phyloP scores from a whole-genome alignment of 2,888 invertebrate genomes.

The Pollenia griseotomentosa region DNA sequence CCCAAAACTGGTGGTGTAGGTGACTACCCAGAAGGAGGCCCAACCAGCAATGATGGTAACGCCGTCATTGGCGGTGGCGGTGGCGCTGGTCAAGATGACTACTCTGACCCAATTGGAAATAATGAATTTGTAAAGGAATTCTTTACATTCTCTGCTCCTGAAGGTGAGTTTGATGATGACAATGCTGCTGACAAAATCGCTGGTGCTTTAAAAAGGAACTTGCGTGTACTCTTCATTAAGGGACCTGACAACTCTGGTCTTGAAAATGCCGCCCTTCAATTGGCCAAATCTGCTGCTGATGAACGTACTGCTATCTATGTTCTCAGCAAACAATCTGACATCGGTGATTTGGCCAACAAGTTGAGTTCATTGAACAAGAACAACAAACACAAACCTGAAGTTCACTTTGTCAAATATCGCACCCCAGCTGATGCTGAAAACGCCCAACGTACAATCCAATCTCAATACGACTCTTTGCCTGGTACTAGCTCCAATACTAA shows the following conservation, averaged over 20 bases:
- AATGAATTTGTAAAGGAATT: slow-evolving; percentile 78
- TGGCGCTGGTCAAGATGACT: slow-evolving; percentile 39
- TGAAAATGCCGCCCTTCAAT: slow-evolving; percentile 80
- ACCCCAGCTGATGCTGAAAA: slow-evolving; percentile 81
- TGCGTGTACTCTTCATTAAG: slow-evolving; percentile 83
- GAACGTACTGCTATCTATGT: slow-evolving; percentile 81
- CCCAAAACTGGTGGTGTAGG: slow-evolving; percentile 54
- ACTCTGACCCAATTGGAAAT: slow-evolving; percentile 72
- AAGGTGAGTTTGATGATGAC: slow-evolving; percentile 79
- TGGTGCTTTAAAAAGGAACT: slow-evolving; percentile 77
- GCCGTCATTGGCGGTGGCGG: slow-evolving; percentile 1
- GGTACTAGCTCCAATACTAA: slow-evolving; percentile 78
- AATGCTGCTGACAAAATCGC: slow-evolving; percentile 76
- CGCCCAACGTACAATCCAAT: slow-evolving; percentile 81
- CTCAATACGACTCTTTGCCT: slow-evolving; percentile 80
- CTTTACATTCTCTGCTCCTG: slow-evolving; percentile 81
- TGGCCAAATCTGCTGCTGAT: slow-evolving; percentile 79
- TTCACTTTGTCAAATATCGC: slow-evolving; percentile 81
- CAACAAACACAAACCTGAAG: slow-evolving; percentile 36
- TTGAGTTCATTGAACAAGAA: slow-evolving; percentile 77
- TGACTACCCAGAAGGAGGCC: slow-evolving; percentile 10
- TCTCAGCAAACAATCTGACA: slow-evolving; percentile 81
- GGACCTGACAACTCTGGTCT: slow-evolving; percentile 81
- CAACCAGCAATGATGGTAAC: background rate
- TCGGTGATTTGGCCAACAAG: slow-evolving; percentile 78